Evolutionary conservation across 2,888 invertebrate genomes (phyloP).

Genomic region (Arenicola marina): DNA sequence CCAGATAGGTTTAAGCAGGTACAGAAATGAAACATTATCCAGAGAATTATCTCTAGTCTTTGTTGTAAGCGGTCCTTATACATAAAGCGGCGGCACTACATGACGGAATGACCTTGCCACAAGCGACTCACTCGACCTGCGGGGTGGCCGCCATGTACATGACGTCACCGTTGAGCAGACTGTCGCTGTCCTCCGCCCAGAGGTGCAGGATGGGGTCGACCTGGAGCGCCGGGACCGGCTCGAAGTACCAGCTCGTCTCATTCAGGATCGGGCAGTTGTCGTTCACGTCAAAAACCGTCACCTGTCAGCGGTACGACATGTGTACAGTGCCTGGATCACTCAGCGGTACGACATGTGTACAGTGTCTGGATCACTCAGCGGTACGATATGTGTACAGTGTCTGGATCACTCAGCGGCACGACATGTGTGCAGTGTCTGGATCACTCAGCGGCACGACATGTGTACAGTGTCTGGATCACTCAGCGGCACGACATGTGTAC

Average conservation of each 20-base stretch:
- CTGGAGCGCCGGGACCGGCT: conserved; percentile 42
- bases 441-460: background rate
- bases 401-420: too few relatives aligned
- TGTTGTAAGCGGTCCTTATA: background rate
- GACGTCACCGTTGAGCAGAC: conserved; percentile 3
- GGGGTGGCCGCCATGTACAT: conserved; percentile 7
- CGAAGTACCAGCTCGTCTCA: conserved; percentile 31
- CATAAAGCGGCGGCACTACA: background rate
- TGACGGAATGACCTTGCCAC: background rate
- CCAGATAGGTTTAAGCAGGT: background rate
- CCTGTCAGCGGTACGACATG: conserved; percentile 28
- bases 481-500: too few relatives aligned
- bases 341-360: background rate
- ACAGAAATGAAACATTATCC: background rate
- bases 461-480: background rate
- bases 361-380: too few relatives aligned
- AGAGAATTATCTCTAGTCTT: too few relatives aligned
- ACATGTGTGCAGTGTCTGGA: background rate
- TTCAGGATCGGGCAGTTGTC: conserved; percentile 49
- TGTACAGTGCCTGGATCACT: background rate
- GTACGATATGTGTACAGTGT: too few relatives aligned
- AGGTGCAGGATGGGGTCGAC: conserved; percentile 33
- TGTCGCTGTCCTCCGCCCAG: conserved; percentile 42
- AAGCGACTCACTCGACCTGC: conserved; percentile 9
- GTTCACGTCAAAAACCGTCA: conserved; percentile 42